phyloP scores from a whole-genome alignment of 2,797 vertebrate genomes.

The Tenualosa thibaudeaui region DNA sequence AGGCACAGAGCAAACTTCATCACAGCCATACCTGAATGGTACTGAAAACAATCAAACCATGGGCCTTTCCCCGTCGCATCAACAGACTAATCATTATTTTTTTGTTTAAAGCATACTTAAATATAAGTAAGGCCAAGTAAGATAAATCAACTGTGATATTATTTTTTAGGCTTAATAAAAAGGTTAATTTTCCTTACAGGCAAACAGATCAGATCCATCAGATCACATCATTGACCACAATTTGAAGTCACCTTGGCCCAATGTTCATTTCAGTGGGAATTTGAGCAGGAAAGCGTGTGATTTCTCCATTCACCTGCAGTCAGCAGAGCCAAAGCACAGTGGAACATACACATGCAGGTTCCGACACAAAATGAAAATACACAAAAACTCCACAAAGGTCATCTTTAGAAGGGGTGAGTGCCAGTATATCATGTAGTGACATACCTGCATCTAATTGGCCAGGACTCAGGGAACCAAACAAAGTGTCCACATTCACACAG shows the following conservation, averaged over 20 bases:
- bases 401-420: not conserved
- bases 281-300: not conserved
- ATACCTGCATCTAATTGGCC: too few relatives aligned
- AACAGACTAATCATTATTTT: not conserved
- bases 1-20: not conserved
- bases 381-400: constrained; percentile 25
- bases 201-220: not conserved
- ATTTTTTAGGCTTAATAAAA: not conserved
- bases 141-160: not conserved
- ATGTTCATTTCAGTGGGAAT: not conserved
- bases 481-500: not conserved
- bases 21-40: not conserved
- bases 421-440: not conserved
- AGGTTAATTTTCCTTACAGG: not conserved
- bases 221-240: not conserved
- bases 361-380: constrained; percentile 7
- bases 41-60: too few relatives aligned
- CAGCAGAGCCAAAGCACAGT: not conserved
- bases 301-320: constrained; percentile 27
- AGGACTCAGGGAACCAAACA: too few relatives aligned
- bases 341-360: constrained; percentile 36
- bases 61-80: too few relatives aligned
- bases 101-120: not conserved
- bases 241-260: not conserved
- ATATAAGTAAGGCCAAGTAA: too few relatives aligned